Conservation (phyloP, 2,888 invertebrate genomes). For the Acheta domesticus region DNA sequence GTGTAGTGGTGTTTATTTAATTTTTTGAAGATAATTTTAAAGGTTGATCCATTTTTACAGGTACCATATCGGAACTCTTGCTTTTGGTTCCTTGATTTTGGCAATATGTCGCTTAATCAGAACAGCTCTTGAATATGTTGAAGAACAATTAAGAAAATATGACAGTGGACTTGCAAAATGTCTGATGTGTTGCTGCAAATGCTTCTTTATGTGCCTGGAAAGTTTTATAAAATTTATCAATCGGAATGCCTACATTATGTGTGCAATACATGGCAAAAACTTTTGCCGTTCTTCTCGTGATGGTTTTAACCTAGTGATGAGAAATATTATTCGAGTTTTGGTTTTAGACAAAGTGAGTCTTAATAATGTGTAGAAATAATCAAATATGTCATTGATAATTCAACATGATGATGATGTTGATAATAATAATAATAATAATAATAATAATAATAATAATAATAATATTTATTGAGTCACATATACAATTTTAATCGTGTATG, state of each 20-base stretch:
- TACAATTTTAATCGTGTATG: too few species aligned
- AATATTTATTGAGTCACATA: too few species aligned
- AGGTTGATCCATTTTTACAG: slow-evolving; percentile 49
- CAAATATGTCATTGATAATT: too few species aligned
- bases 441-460: too few species aligned
- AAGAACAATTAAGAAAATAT: slow-evolving; percentile 78
- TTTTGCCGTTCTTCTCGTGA: slow-evolving; percentile 88
- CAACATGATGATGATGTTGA: too few species aligned
- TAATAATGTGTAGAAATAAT: too few species aligned
- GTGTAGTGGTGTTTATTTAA: too few species aligned
- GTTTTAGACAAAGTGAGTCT: slow-evolving; percentile 69
- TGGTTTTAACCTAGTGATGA: slow-evolving; percentile 83
- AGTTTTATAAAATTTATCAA: slow-evolving; percentile 80
- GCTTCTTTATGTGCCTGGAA: slow-evolving; percentile 85
- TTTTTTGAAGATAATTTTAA: too few species aligned
- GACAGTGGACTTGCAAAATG: slow-evolving; percentile 67
- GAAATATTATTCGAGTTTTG: slow-evolving; percentile 75
- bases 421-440: too few species aligned
- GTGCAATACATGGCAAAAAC: slow-evolving; percentile 88
- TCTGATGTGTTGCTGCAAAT: slow-evolving; percentile 70
- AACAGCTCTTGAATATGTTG: slow-evolving; percentile 75
- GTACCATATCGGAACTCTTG: slow-evolving; percentile 85
- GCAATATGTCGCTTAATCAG: slow-evolving; percentile 87
- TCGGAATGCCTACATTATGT: slow-evolving; percentile 91
- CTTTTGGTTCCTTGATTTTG: slow-evolving; percentile 87